Percentiles rank a stretch among this genome's conserved stretches.
phyloP scores from a whole-genome alignment of 2,113 vertebrate genomes.

The Sylvia atricapilla region DNA sequence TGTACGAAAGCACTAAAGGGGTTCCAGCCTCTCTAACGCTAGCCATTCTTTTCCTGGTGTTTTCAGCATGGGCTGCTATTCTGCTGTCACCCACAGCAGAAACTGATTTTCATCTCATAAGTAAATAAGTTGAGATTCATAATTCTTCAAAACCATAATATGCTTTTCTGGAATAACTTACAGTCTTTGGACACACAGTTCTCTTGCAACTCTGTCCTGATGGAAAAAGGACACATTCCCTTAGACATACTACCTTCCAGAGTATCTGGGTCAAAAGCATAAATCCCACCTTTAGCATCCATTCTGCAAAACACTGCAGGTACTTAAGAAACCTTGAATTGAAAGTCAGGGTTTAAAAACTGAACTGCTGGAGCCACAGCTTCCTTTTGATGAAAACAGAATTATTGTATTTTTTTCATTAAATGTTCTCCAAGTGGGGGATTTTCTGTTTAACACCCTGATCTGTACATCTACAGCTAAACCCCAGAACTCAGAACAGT shows the following conservation, averaged over 20 bases:
- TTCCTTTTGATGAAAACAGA: not conserved
- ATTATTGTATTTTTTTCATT: not conserved
- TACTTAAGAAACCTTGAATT: not conserved
- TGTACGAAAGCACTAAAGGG: not conserved
- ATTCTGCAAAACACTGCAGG: not conserved
- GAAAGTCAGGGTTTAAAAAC: not conserved
- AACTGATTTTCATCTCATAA: constrained; percentile 40
- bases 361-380: not conserved
- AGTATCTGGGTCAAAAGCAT: not conserved
- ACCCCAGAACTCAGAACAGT: not conserved
- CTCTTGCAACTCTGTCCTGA: not conserved
- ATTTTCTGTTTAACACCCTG: no score
- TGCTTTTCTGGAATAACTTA: constrained; percentile 18
- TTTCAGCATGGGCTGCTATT: constrained; percentile 15
- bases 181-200: not conserved
- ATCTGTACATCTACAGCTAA: not conserved
- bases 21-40: constrained; percentile 33
- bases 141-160: constrained; percentile 9
- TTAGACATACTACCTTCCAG: not conserved
- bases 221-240: not conserved
- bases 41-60: constrained; percentile 34
- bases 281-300: not conserved
- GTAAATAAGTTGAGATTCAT: constrained; percentile 31
- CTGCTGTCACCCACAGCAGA: constrained; percentile 23
- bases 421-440: not conserved